Conservation (phyloP, 2,113 vertebrate species). For the Notarius quadriscutis region DNA sequence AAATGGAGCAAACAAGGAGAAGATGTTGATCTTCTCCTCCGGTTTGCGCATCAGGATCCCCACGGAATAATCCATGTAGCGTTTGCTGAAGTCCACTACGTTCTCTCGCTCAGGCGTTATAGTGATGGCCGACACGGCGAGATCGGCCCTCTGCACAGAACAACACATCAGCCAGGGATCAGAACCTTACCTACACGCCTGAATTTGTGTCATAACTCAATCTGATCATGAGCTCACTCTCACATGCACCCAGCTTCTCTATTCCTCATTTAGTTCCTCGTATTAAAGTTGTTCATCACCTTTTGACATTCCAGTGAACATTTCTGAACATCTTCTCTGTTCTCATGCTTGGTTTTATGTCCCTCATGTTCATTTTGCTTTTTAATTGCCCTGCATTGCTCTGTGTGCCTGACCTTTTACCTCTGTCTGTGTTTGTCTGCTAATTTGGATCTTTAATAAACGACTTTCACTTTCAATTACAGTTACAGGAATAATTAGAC, state of each 20-base stretch:
- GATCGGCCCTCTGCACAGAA: conserved; percentile 83
- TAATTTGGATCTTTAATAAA: background rate
- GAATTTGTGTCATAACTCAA: background rate
- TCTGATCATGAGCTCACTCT: background rate
- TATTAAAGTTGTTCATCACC: background rate
- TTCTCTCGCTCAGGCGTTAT: conserved; percentile 95
- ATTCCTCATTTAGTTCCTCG: background rate
- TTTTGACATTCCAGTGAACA: background rate
- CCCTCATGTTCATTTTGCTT: background rate
- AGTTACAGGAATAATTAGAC: background rate
- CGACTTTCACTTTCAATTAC: background rate
- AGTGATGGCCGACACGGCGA: conserved; percentile 94
- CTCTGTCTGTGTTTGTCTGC: background rate
- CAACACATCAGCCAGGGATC: background rate
- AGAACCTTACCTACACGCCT: background rate
- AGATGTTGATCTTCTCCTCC: conserved; percentile 96
- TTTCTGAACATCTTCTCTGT: background rate
- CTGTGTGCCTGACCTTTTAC: background rate
- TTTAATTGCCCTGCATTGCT: background rate
- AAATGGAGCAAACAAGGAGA: conserved; percentile 93
- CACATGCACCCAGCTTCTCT: background rate
- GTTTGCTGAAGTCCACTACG: conserved; percentile 97
- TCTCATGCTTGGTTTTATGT: background rate
- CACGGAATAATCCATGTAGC: conserved; percentile 97
- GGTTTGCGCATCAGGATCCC: conserved; percentile 91